Conservation (phyloP, 2,113 vertebrate genomes). For the Thunnus thynnus region DNA sequence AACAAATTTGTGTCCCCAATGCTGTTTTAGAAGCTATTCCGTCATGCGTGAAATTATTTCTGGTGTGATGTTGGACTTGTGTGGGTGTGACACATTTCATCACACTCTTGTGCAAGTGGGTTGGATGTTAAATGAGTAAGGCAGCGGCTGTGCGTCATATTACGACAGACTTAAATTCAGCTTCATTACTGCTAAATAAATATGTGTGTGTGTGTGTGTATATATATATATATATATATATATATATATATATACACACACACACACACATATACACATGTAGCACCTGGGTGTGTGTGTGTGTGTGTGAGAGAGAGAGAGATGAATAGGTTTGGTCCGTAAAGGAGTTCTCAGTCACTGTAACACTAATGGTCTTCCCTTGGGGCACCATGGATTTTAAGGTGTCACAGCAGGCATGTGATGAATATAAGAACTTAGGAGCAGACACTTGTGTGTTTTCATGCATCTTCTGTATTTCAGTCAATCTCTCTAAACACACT, state of each 20-base stretch:
- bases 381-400: conserved; percentile 64
- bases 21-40: background rate
- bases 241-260: too few species aligned
- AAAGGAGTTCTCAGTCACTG: conserved; percentile 67
- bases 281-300: background rate
- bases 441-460: background rate
- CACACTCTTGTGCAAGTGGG: conserved; percentile 44
- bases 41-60: background rate
- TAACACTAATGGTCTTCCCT: conserved; percentile 63
- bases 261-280: too few species aligned
- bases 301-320: conserved; percentile 16
- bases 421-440: conserved; percentile 36
- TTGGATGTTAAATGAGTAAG: conserved; percentile 36
- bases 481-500: background rate
- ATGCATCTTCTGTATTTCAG: background rate
- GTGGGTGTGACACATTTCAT: conserved; percentile 54
- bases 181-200: conserved; percentile 67
- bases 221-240: background rate
- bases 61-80: conserved; percentile 21
- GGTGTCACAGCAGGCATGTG: conserved; percentile 38
- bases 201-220: conserved; percentile 24
- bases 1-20: background rate
- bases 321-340: conserved; percentile 56
- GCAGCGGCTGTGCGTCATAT: conserved; percentile 56
- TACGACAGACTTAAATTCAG: conserved; percentile 60